Evolutionary conservation across 1,140 invertebrate species (phyloP).

Genomic region (Drosophila sproati): DNA sequence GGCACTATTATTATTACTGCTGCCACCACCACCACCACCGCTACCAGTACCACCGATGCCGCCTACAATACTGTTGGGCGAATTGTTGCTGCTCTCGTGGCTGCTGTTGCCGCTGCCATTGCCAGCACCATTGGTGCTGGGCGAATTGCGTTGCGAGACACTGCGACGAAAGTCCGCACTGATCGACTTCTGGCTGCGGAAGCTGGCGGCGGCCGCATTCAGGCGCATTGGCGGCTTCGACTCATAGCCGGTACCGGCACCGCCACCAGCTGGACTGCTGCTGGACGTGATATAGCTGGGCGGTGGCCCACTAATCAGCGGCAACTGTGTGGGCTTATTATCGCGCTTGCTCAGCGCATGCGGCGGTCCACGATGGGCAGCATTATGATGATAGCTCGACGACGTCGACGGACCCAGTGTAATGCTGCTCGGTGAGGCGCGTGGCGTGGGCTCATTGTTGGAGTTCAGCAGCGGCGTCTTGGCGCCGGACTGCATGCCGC

Average conservation of each 20-base stretch:
- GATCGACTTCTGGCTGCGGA: conserved; percentile 74
- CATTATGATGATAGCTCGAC: conserved; percentile 52
- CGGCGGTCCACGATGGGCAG: conserved; percentile 59
- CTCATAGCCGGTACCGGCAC: conserved; percentile 43
- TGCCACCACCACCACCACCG: conserved; percentile 9
- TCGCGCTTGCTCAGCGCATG: conserved; percentile 70
- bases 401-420: conserved; percentile 42
- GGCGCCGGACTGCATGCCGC: conserved; percentile 51
- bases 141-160: conserved; percentile 80
- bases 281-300: conserved; percentile 58
- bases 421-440: conserved; percentile 73
- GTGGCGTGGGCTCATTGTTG: conserved; percentile 75
- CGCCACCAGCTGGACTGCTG: conserved; percentile 19
- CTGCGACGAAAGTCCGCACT: conserved; percentile 77
- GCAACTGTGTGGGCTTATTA: conserved; percentile 68
- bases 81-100: conserved; percentile 84
- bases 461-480: conserved; percentile 70
- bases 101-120: conserved; percentile 61
- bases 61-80: conserved; percentile 82
- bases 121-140: conserved; percentile 73
- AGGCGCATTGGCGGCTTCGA: conserved; percentile 73
- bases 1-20: conserved; percentile 63
- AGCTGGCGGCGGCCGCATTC: conserved; percentile 74
- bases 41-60: neutral
- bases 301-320: conserved; percentile 75